Conservation (phyloP, 2,888 invertebrate genomes). For the Zaprionus obscuricornis region DNA sequence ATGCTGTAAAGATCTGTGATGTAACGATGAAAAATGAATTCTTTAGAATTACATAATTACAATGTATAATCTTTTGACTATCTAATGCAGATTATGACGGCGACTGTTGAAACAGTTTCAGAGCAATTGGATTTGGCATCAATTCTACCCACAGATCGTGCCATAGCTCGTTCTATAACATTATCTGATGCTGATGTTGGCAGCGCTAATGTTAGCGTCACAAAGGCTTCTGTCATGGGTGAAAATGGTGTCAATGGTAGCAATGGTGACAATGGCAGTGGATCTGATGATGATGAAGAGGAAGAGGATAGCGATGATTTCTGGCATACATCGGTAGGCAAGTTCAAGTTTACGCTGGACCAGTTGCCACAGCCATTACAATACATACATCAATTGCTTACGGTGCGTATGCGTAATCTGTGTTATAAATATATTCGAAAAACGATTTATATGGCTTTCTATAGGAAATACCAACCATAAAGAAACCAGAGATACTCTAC, state of each 20-base stretch:
- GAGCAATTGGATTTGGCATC: slow-evolving; percentile 95
- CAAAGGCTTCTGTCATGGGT: slow-evolving; percentile 88
- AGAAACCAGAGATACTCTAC: slow-evolving; percentile 96
- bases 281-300: slow-evolving; percentile 88
- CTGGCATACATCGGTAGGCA: slow-evolving; percentile 96
- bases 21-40: neutral
- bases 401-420: slow-evolving; percentile 80
- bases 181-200: slow-evolving; percentile 95
- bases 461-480: slow-evolving; percentile 90
- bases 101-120: slow-evolving; percentile 96
- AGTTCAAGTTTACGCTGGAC: slow-evolving; percentile 95
- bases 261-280: slow-evolving; percentile 87
- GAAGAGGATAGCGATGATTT: slow-evolving; percentile 90
- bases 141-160: slow-evolving; percentile 91
- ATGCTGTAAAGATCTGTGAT: slow-evolving; percentile 35
- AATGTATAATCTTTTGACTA: slow-evolving; percentile 34
- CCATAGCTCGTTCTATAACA: slow-evolving; percentile 93
- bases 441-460: slow-evolving; percentile 8
- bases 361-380: slow-evolving; percentile 96
- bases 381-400: slow-evolving; percentile 94
- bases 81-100: slow-evolving; percentile 92
- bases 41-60: slow-evolving; percentile 31
- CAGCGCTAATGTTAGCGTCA: slow-evolving; percentile 89
- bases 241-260: slow-evolving; percentile 85
- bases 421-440: no score